Evolutionary conservation across 1,140 invertebrate genomes (phyloP).

Genomic region (Drosophila takahashii): DNA sequence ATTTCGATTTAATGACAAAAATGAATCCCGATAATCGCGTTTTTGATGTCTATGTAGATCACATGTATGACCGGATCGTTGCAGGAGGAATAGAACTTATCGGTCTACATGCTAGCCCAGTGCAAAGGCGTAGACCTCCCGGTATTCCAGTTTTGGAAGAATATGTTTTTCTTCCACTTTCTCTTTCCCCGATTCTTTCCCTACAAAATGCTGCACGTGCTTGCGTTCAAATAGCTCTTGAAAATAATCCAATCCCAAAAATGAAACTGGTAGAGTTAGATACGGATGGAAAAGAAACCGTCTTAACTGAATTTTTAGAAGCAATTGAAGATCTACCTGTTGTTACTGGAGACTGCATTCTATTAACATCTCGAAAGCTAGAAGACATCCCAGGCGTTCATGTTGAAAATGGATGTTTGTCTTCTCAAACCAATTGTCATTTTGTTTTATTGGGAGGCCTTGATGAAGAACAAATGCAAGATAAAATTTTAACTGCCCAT

Average conservation of each 20-base stretch:
- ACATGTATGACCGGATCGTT: conserved; percentile 84
- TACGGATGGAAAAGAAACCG: conserved; percentile 79
- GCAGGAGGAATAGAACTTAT: conserved; percentile 93
- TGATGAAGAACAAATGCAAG: conserved; percentile 23
- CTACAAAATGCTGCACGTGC: conserved; percentile 65
- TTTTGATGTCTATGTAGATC: conserved; percentile 79
- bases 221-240: conserved; percentile 90
- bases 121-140: conserved; percentile 88
- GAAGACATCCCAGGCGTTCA: conserved; percentile 86
- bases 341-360: conserved; percentile 84
- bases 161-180: conserved; percentile 91
- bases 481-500: conserved; percentile 52
- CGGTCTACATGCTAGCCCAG: conserved; percentile 92
- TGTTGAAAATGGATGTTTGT: conserved; percentile 87
- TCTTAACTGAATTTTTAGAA: conserved; percentile 86
- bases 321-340: conserved; percentile 88
- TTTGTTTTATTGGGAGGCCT: conserved; percentile 86
- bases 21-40: conserved; percentile 80
- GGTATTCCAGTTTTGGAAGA: conserved; percentile 90
- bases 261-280: conserved; percentile 89
- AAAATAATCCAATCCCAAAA: conserved; percentile 89
- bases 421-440: conserved; percentile 86
- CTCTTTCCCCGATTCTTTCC: conserved; percentile 83
- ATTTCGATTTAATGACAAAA: conserved; percentile 85
- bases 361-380: conserved; percentile 85